phyloP scores from a whole-genome alignment of 2,113 vertebrate species.

The Apus apus region DNA sequence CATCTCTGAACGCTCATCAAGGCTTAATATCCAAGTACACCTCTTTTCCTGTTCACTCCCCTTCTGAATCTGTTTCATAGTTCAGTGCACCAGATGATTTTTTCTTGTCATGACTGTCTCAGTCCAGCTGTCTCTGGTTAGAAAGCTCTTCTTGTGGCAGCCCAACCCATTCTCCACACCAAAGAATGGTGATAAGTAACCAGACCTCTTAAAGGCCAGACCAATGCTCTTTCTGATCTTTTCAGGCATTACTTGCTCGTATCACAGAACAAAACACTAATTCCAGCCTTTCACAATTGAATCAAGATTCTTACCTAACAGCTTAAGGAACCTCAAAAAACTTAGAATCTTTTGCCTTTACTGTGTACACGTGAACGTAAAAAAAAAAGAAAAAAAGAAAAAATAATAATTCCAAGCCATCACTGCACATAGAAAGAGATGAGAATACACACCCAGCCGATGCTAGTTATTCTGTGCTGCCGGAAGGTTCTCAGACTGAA shows the following conservation, averaged over 20 bases:
- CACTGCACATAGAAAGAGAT: background rate
- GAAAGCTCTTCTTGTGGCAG: background rate
- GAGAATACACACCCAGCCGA: background rate
- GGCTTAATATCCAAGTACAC: constrained; percentile 10
- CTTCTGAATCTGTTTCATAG: background rate
- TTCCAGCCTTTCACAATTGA: background rate
- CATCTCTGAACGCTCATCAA: background rate
- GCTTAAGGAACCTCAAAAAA: background rate
- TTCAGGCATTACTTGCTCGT: background rate
- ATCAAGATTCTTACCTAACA: background rate
- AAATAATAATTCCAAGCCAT: background rate
- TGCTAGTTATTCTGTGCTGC: background rate
- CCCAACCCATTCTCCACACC: background rate
- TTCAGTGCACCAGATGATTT: background rate
- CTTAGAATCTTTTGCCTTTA: background rate
- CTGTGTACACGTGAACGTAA: background rate
- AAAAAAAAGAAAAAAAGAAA: background rate
- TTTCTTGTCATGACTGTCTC: background rate
- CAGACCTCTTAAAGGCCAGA: background rate
- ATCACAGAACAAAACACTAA: background rate
- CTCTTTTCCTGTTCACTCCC: background rate
- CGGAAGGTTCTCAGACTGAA: background rate
- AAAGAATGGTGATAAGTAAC: background rate
- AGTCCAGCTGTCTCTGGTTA: background rate
- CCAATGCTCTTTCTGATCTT: background rate